A percentile compares a stretch with the other conserved stretches of the same genome.
These are phyloP conservation scores for Uloborus plumipes DNA, from an alignment of 2,888 invertebrate genomes.

Conservation along the genomic window DNA sequence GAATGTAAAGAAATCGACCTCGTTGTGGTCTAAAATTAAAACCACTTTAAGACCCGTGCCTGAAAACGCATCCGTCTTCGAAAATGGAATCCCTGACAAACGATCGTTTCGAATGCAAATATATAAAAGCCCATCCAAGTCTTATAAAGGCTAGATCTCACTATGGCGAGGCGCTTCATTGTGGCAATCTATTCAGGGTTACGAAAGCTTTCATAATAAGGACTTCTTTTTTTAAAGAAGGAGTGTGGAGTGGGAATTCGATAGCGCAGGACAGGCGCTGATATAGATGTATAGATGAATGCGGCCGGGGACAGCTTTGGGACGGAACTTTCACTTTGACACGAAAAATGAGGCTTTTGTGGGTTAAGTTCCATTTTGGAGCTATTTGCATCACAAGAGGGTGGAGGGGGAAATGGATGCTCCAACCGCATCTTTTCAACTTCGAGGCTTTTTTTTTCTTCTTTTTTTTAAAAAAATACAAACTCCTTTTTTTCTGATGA, in stretches of 20 bases:
- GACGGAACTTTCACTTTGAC: conserved; percentile 21
- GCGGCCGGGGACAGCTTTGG: neutral
- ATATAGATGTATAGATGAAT: neutral
- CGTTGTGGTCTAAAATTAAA: conserved; percentile 49
- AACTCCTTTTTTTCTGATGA: no score
- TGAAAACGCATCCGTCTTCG: no score
- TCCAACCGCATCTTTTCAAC: conserved; percentile 20
- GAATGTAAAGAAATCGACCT: conserved; percentile 10
- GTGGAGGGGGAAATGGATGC: conserved; percentile 12
- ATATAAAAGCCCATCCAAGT: no score
- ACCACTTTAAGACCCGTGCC: conserved; percentile 18
- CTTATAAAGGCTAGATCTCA: conserved; percentile 9
- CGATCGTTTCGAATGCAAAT: no score
- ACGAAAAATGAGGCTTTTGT: conserved; percentile 51
- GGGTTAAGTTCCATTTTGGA: conserved; percentile 42
- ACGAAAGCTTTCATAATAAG: conserved; percentile 50
- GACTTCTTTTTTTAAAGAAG: conserved; percentile 14
- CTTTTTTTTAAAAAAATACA: no score
- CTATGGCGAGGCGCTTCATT: conserved; percentile 27
- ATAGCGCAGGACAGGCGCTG: neutral
- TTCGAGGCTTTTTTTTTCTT: neutral
- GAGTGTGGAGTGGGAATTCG: neutral
- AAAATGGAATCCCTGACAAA: no score
- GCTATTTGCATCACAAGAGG: conserved; percentile 57
- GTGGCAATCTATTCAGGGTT: conserved; percentile 33